Percentiles rank a stretch among this genome's conserved stretches.
phyloP scores from a whole-genome alignment of 2,888 invertebrate species.

The Koerneria pararmatus region DNA sequence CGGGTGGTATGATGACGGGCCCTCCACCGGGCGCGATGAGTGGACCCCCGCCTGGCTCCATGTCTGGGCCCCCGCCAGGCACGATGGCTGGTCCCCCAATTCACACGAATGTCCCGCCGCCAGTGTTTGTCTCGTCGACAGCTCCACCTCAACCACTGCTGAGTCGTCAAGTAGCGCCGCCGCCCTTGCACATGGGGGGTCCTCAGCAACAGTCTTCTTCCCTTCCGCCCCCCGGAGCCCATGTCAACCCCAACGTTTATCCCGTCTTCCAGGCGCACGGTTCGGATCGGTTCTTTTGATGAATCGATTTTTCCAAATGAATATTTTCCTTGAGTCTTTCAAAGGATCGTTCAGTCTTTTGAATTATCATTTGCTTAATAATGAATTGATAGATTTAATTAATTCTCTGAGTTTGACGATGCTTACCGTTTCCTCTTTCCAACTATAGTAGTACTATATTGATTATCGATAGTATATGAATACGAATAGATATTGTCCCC shows the following conservation, averaged over 20 bases:
- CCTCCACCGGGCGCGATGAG: not conserved
- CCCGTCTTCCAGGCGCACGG: slow-evolving; percentile 32
- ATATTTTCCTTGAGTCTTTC: not conserved
- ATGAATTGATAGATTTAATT: no score
- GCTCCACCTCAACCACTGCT: slow-evolving; percentile 31
- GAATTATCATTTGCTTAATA: not conserved
- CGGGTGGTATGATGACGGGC: slow-evolving; percentile 16
- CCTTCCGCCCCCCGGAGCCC: slow-evolving; percentile 39
- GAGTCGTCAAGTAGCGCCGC: slow-evolving; percentile 17
- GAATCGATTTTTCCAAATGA: not conserved
- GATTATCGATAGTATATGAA: no score
- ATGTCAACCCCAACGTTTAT: slow-evolving; percentile 47
- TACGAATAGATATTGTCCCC: no score
- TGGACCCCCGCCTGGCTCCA: not conserved
- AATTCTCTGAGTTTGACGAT: not conserved
- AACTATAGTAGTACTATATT: no score
- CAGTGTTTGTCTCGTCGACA: slow-evolving; percentile 23
- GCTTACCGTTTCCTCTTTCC: not conserved
- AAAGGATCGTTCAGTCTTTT: not conserved
- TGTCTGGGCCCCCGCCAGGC: not conserved
- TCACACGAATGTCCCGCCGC: not conserved
- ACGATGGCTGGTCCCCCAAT: not conserved
- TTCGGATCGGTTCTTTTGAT: no score
- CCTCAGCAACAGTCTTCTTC: slow-evolving; percentile 7
- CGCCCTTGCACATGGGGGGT: slow-evolving; percentile 11